These are phyloP conservation scores for Campylomormyrus tamandua DNA, from an alignment of 2,113 vertebrate genomes.

Conservation along the genomic window DNA sequence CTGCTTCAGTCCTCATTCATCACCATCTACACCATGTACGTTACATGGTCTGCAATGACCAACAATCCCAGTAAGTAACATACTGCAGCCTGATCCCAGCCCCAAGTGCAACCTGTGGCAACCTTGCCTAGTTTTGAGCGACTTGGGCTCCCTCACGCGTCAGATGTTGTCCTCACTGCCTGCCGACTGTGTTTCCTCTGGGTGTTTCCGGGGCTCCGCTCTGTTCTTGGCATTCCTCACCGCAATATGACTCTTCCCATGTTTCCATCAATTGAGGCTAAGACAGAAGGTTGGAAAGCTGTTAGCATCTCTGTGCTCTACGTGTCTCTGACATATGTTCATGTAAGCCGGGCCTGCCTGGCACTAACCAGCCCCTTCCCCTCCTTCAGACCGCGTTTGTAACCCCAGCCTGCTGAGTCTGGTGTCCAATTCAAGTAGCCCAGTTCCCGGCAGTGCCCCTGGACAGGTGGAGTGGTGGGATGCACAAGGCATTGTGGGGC, in stretches of 20 bases:
- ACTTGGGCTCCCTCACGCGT: background rate
- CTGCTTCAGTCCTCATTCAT: conserved; percentile 84
- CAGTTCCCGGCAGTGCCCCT: accelerated
- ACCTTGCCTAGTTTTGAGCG: background rate
- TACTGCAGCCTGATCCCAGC: background rate
- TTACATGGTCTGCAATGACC: conserved; percentile 84
- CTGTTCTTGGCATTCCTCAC: background rate
- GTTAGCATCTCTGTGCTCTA: background rate
- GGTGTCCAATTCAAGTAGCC: conserved; percentile 41
- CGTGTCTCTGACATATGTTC: background rate
- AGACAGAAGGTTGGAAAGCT: background rate
- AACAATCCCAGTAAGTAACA: conserved; percentile 78
- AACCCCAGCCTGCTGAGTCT: conserved; percentile 77
- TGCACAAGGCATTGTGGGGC: conserved; percentile 74
- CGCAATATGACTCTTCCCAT: background rate
- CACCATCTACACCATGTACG: conserved; percentile 79
- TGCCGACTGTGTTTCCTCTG: background rate
- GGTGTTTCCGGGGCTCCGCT: background rate
- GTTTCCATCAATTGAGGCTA: background rate
- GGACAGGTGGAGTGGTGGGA: conserved; percentile 78
- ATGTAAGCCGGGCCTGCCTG: background rate
- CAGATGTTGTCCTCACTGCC: background rate
- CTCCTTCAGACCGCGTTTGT: conserved; percentile 61
- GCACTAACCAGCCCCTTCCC: background rate
- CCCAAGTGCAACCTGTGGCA: background rate